These are phyloP conservation scores for Puma concolor DNA, from an alignment of 2,113 vertebrate genomes.

Conservation along the genomic window DNA sequence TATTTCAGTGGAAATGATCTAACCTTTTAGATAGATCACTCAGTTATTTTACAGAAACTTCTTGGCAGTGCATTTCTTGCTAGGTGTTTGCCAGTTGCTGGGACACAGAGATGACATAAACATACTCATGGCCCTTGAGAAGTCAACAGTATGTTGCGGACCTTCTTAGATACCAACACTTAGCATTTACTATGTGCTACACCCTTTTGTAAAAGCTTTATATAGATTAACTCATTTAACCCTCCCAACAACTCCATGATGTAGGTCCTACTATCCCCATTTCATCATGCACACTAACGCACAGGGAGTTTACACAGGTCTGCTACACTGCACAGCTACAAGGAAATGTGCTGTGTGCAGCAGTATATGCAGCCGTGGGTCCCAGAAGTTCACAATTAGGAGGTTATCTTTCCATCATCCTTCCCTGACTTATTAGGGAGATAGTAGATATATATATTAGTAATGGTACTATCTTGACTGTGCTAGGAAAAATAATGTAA, in stretches of 20 bases:
- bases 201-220: not conserved
- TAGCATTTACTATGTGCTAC: not conserved
- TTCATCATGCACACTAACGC: not conserved
- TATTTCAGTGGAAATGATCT: not conserved
- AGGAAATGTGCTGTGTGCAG: not conserved
- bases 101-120: not conserved
- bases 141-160: fast-evolving
- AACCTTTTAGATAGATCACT: not conserved
- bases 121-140: not conserved
- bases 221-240: not conserved
- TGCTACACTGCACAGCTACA: not conserved
- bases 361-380: not conserved
- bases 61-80: not conserved
- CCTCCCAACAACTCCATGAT: not conserved
- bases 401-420: not conserved
- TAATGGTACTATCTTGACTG: not conserved
- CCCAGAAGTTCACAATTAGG: not conserved
- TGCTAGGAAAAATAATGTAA: not conserved
- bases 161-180: not conserved
- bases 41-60: not conserved
- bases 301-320: no score
- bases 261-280: not conserved
- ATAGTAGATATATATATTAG: not conserved
- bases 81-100: not conserved
- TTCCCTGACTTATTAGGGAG: not conserved